Evolutionary conservation across 1,140 invertebrate species (phyloP).

Genomic region (Drosophila ambigua): DNA sequence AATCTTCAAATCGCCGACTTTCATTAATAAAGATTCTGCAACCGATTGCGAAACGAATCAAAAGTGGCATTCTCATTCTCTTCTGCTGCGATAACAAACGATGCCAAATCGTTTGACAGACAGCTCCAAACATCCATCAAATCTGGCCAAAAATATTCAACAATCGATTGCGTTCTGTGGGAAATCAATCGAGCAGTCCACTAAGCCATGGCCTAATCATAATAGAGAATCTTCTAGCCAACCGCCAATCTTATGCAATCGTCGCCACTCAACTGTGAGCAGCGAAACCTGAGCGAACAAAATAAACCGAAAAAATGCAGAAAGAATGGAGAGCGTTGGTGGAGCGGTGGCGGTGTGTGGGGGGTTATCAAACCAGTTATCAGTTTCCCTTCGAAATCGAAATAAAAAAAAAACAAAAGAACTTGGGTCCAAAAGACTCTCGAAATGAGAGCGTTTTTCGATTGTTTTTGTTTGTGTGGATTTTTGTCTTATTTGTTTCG

Average conservation of each 20-base stretch:
- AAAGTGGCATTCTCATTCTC: slow-evolving; percentile 1
- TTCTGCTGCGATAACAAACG: slow-evolving; percentile 26
- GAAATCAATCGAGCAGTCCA: slow-evolving; percentile 40
- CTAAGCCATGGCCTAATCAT: slow-evolving; percentile 50
- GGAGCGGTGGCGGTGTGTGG: not conserved
- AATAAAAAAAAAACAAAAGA: slow-evolving; percentile 44
- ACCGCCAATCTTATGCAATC: slow-evolving; percentile 35
- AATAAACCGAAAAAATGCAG: slow-evolving; percentile 16
- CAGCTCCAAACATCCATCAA: slow-evolving; percentile 38
- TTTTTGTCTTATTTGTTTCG: slow-evolving; percentile 52
- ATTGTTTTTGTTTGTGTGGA: slow-evolving; percentile 1
- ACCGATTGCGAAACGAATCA: not conserved
- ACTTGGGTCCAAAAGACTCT: slow-evolving; percentile 38
- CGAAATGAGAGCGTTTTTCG: slow-evolving; percentile 22
- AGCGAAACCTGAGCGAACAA: slow-evolving; percentile 15
- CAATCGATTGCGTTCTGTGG: slow-evolving; percentile 37
- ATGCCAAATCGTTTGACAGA: slow-evolving; percentile 34
- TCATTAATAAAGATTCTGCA: slow-evolving; percentile 9
- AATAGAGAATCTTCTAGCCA: slow-evolving; percentile 47
- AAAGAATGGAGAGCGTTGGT: slow-evolving; percentile 11
- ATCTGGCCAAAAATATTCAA: slow-evolving; percentile 8
- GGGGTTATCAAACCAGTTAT: slow-evolving; percentile 37
- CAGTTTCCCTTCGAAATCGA: slow-evolving; percentile 49
- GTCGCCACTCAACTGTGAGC: slow-evolving; percentile 38
- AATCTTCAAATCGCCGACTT: not conserved